Evolutionary conservation across 2,113 vertebrate genomes (phyloP).

Genomic region (Engraulis encrasicolus): DNA sequence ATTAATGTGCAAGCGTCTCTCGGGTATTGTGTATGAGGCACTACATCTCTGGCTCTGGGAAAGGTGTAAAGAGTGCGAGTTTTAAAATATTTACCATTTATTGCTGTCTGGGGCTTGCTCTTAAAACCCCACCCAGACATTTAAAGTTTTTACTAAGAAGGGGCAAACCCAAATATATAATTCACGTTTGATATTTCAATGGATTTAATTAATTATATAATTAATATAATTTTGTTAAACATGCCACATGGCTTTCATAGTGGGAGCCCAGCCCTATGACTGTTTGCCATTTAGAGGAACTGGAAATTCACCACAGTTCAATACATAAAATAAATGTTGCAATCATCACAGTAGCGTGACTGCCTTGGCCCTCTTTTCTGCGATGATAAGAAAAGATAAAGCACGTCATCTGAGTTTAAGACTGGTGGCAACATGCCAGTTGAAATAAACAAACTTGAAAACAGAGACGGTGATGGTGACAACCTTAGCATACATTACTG

Average conservation of each 20-base stretch:
- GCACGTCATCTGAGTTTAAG: too few relatives aligned
- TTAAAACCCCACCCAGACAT: not conserved
- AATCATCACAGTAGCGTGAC: not conserved
- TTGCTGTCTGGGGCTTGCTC: conserved; percentile 2
- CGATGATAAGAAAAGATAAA: too few relatives aligned
- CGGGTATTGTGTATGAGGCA: not conserved
- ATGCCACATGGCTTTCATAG: too few relatives aligned
- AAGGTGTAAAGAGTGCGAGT: not conserved
- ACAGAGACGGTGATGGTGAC: not conserved
- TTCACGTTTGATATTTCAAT: too few relatives aligned
- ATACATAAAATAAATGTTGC: too few relatives aligned
- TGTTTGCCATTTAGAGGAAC: too few relatives aligned
- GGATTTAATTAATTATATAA: too few relatives aligned
- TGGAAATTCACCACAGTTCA: too few relatives aligned
- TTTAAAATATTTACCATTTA: conserved; percentile 16
- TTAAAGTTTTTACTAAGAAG: not conserved
- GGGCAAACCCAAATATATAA: not conserved
- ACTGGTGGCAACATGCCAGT: not conserved
- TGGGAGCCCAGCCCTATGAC: too few relatives aligned
- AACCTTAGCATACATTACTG: not conserved
- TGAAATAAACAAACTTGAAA: not conserved
- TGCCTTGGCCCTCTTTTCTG: not conserved
- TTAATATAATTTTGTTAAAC: not conserved
- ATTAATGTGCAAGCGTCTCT: not conserved
- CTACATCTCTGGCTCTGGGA: not conserved